Evolutionary conservation across 1,140 invertebrate species (phyloP).

Genomic region (Euura saliciscinereae): DNA sequence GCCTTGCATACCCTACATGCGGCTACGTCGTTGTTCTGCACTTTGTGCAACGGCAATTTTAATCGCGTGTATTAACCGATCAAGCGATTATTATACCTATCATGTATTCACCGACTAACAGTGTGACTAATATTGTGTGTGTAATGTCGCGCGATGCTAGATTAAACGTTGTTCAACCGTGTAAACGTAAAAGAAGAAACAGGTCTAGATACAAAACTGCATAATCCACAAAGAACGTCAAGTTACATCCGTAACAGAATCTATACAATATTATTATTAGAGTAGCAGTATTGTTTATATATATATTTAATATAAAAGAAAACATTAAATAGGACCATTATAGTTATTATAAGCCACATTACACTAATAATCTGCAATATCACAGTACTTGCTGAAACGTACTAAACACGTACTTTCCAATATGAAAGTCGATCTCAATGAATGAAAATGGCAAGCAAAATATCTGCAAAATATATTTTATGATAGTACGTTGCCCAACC

Average conservation of each 20-base stretch:
- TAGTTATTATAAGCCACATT: constrained; percentile 48
- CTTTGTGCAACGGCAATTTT: too few species aligned
- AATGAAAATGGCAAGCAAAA: constrained; percentile 54
- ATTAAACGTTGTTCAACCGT: too few species aligned
- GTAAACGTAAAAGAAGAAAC: too few species aligned
- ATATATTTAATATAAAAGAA: constrained; percentile 31
- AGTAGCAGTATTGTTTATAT: constrained; percentile 17
- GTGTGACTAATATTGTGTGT: too few species aligned
- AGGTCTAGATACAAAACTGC: constrained; percentile 28
- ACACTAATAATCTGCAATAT: constrained; percentile 58
- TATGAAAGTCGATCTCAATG: constrained; percentile 43
- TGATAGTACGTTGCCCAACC: constrained; percentile 16
- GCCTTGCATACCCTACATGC: too few species aligned
- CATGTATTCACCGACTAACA: too few species aligned
- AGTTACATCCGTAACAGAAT: constrained; percentile 47
- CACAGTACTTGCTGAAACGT: constrained; percentile 60
- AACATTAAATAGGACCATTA: constrained; percentile 53
- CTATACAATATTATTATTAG: constrained; percentile 31
- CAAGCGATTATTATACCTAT: too few species aligned
- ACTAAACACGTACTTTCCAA: constrained; percentile 47
- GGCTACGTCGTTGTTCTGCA: too few species aligned
- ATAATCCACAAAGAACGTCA: constrained; percentile 43
- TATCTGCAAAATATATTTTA: constrained; percentile 36
- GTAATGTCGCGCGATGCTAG: too few species aligned
- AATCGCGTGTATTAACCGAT: too few species aligned